Percentiles rank a stretch among this genome's conserved stretches.
These are phyloP conservation scores for Lycocerus yunnanus DNA, from an alignment of 2,888 invertebrate genomes.

Conservation along the genomic window DNA sequence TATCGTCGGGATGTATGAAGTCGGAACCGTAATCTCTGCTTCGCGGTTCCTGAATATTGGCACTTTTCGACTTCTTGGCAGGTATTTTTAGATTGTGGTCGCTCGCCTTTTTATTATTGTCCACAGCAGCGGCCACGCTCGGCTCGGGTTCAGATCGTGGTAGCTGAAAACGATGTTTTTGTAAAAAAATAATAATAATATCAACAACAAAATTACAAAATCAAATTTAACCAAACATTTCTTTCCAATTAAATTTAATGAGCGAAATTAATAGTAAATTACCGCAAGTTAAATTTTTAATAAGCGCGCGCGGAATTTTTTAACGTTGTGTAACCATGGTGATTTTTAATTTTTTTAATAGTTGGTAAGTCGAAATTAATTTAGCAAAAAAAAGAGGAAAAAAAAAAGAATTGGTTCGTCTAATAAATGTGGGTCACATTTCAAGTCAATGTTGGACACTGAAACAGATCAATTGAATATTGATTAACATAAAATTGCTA, in stretches of 20 bases:
- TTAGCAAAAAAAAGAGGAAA: neutral
- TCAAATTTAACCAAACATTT: neutral
- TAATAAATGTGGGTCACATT: constrained; percentile 1
- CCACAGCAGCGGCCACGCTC: constrained; percentile 26
- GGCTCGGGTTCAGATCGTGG: constrained; percentile 33
- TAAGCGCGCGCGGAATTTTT: neutral
- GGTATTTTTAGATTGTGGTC: constrained; percentile 36
- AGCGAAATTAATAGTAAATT: neutral
- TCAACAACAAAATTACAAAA: neutral
- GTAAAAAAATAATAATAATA: constrained; percentile 29
- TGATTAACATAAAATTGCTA: constrained; percentile 8
- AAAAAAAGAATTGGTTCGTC: neutral
- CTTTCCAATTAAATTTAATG: neutral
- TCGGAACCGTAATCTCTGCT: constrained; percentile 52
- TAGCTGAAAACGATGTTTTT: constrained; percentile 35
- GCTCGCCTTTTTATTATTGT: constrained; percentile 34
- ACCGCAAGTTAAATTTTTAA: neutral
- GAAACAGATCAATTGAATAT: constrained; percentile 4
- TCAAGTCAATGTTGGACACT: constrained; percentile 4
- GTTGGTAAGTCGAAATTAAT: neutral
- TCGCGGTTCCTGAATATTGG: constrained; percentile 35
- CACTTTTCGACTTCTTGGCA: constrained; percentile 38
- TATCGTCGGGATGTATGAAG: constrained; percentile 58
- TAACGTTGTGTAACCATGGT: neutral
- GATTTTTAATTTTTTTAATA: neutral